Percentiles rank a stretch among this genome's conserved stretches.
Conservation (phyloP, 1,140 invertebrate species). For the Ceratitis capitata region DNA sequence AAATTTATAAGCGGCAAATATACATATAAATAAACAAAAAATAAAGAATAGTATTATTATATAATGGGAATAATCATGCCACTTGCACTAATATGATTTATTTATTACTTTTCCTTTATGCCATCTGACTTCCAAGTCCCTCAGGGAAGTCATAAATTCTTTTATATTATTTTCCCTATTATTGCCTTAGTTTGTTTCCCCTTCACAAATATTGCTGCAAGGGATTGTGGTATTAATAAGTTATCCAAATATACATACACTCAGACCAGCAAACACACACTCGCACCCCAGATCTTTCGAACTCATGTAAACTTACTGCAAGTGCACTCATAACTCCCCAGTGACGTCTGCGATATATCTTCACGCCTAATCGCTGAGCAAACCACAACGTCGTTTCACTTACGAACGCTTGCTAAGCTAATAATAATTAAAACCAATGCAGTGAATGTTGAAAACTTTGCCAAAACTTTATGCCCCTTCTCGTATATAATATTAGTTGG, state of each 20-base stretch:
- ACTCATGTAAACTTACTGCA: neutral
- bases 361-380: neutral
- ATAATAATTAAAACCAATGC: constrained; percentile 30
- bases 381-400: neutral
- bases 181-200: neutral
- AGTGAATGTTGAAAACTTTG: neutral
- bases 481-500: neutral
- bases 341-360: neutral
- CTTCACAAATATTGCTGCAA: neutral
- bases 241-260: neutral
- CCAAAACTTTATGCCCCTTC: neutral
- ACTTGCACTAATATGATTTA: too few relatives aligned
- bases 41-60: too few relatives aligned
- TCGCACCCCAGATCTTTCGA: too few relatives aligned
- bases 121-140: too few relatives aligned
- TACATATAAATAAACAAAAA: too few relatives aligned
- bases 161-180: neutral
- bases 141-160: neutral
- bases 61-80: too few relatives aligned
- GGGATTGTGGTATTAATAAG: neutral
- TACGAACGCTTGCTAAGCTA: neutral
- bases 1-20: too few relatives aligned
- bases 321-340: neutral
- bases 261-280: neutral
- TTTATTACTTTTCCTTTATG: too few relatives aligned